These are phyloP conservation scores for Harpia harpyja DNA, from an alignment of 2,797 vertebrate genomes.

Conservation along the genomic window DNA sequence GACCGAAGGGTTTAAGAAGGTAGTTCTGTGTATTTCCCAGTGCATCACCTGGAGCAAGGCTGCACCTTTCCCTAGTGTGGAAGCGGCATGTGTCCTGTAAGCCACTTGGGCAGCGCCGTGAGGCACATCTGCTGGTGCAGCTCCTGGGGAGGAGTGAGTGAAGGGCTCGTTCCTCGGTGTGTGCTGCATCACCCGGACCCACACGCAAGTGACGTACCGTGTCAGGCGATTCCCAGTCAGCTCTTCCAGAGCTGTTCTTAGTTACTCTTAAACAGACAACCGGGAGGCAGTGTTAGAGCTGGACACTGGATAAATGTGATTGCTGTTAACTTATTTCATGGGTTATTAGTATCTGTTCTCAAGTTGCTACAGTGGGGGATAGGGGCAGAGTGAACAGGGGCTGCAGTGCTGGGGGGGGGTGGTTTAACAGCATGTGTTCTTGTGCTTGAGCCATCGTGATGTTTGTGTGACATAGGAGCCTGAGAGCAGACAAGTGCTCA, in stretches of 20 bases:
- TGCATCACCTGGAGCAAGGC: neutral
- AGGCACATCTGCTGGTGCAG: neutral
- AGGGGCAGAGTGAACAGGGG: neutral
- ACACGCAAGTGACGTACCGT: accelerated
- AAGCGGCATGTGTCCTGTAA: accelerated
- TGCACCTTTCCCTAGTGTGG: neutral
- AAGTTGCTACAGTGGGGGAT: neutral
- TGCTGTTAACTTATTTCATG: neutral
- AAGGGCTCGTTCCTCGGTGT: accelerated
- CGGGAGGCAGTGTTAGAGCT: neutral
- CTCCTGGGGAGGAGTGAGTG: neutral
- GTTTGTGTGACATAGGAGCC: neutral
- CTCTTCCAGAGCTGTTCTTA: neutral
- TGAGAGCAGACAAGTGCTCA: neutral
- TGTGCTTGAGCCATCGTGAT: neutral
- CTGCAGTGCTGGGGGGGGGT: neutral
- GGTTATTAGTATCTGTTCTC: neutral
- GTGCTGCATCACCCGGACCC: accelerated
- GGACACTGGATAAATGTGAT: neutral
- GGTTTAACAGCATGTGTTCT: neutral
- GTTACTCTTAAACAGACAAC: neutral
- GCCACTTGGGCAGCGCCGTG: accelerated
- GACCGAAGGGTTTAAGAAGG: neutral
- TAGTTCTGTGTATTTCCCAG: neutral
- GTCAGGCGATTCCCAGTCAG: neutral